Percentiles rank a stretch among this genome's conserved stretches.
phyloP scores from a whole-genome alignment of 2,888 invertebrate species.

The Archips xylosteana region DNA sequence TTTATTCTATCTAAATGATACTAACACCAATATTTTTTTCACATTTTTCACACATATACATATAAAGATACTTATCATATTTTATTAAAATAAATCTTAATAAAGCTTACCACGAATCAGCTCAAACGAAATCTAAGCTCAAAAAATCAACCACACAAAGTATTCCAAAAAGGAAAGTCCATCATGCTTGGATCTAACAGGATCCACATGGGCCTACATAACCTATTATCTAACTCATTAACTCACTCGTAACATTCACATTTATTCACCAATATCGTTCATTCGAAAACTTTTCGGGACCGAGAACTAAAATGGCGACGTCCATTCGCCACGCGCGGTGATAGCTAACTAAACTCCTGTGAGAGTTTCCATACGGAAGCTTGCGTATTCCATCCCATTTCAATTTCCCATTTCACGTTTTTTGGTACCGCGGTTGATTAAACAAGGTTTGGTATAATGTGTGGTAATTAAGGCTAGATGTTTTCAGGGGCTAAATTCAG shows the following conservation, averaged over 20 bases:
- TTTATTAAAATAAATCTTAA: background rate
- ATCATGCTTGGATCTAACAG: no score
- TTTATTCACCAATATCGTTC: background rate
- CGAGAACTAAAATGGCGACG: background rate
- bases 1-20: no score
- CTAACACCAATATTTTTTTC: no score
- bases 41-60: no score
- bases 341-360: background rate
- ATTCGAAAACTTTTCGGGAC: slow-evolving; percentile 9
- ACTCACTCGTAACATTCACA: slow-evolving; percentile 8
- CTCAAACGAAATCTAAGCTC: background rate
- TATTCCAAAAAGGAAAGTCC: background rate
- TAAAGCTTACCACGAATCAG: background rate
- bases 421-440: no score
- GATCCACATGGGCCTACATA: no score
- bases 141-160: background rate
- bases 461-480: no score
- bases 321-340: background rate
- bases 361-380: background rate
- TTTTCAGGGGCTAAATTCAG: no score
- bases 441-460: no score
- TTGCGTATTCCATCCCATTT: background rate
- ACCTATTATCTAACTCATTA: background rate
- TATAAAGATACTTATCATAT: no score
- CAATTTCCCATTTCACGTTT: no score